These are phyloP conservation scores for Macrochelys suwanniensis DNA, from an alignment of 2,797 vertebrate genomes.

Conservation along the genomic window DNA sequence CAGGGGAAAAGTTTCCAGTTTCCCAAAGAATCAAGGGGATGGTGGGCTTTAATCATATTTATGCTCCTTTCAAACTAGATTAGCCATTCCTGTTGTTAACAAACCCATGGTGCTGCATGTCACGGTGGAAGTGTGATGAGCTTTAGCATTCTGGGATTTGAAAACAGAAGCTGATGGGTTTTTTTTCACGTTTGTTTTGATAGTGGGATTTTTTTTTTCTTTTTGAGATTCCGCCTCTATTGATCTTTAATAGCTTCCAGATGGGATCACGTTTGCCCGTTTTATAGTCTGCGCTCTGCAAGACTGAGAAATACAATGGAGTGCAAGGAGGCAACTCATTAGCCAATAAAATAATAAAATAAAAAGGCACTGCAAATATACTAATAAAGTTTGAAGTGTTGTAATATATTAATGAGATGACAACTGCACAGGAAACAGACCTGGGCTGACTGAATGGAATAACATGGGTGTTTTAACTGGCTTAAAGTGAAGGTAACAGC, in stretches of 20 bases:
- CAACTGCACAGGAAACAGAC: slow-evolving; percentile 71
- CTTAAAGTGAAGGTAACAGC: slow-evolving; percentile 63
- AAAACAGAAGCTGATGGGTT: slow-evolving; percentile 74
- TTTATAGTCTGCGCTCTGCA: slow-evolving; percentile 72
- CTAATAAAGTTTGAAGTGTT: slow-evolving; percentile 77
- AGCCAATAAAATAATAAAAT: slow-evolving; percentile 68
- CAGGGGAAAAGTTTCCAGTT: slow-evolving; percentile 52
- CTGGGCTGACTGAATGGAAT: slow-evolving; percentile 40
- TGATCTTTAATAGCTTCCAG: slow-evolving; percentile 84
- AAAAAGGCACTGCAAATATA: slow-evolving; percentile 75
- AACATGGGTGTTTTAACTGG: slow-evolving; percentile 72
- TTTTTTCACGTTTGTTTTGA: slow-evolving; percentile 75
- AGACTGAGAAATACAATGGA: slow-evolving; percentile 67
- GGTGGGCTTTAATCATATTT: slow-evolving; percentile 62
- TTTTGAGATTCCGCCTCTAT: slow-evolving; percentile 77
- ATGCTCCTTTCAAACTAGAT: slow-evolving; percentile 70
- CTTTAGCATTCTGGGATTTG: slow-evolving; percentile 69
- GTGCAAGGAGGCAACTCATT: slow-evolving; percentile 61
- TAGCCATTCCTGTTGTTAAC: slow-evolving; percentile 67
- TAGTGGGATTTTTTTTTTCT: slow-evolving; percentile 52
- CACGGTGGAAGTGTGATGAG: slow-evolving; percentile 54
- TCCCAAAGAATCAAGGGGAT: slow-evolving; percentile 58
- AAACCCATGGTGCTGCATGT: slow-evolving; percentile 44
- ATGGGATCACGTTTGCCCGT: slow-evolving; percentile 73
- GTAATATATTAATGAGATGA: slow-evolving; percentile 73